Conservation (phyloP, 2,113 vertebrate genomes). For the Lycocorax pyrrhopterus region DNA sequence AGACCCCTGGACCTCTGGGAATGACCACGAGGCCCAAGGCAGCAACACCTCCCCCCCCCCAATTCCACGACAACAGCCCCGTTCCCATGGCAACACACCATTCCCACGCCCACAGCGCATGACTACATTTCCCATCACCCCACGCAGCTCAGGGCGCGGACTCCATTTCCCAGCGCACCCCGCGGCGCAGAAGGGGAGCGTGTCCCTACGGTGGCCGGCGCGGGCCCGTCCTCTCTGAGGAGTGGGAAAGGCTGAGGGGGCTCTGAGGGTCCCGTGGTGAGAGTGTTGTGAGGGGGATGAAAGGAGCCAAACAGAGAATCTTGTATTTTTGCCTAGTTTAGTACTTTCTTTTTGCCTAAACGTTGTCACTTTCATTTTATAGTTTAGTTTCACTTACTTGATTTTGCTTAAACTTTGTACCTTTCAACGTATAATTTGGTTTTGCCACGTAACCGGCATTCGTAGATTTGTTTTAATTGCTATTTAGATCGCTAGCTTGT, state of each 20-base stretch:
- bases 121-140: background rate
- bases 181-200: background rate
- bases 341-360: background rate
- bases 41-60: background rate
- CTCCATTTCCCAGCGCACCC: background rate
- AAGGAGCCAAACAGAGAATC: background rate
- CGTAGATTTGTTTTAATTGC: background rate
- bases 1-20: background rate
- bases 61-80: background rate
- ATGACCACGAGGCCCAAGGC: background rate
- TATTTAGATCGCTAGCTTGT: background rate
- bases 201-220: slow-evolving; percentile 48
- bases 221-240: background rate
- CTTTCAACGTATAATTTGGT: background rate
- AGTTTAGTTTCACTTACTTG: background rate
- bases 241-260: too few species aligned
- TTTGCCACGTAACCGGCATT: background rate
- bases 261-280: background rate
- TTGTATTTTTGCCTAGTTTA: too few species aligned
- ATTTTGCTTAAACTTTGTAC: background rate
- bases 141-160: background rate
- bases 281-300: background rate
- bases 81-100: background rate
- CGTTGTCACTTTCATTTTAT: background rate
- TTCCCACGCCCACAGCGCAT: background rate